Evolutionary conservation across 92 coral and sea anemone species (phyloP).

Genomic region (Meandrina meandrites): DNA sequence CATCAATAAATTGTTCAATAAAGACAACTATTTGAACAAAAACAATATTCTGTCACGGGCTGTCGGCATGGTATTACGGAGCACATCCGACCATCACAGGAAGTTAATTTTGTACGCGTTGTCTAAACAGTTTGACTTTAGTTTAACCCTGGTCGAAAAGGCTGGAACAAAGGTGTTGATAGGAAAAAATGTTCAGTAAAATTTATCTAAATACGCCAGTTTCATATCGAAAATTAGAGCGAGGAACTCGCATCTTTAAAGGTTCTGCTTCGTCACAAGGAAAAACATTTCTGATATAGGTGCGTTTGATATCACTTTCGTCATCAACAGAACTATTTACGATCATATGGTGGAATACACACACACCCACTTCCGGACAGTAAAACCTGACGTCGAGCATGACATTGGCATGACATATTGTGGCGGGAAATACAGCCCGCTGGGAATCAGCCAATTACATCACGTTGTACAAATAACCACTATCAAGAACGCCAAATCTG

Average conservation of each 20-base stretch:
- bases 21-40: background rate
- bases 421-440: conserved; percentile 43
- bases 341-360: background rate
- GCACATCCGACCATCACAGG: background rate
- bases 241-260: no score
- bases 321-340: conserved; percentile 13
- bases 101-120: background rate
- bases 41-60: background rate
- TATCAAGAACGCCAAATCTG: conserved; percentile 11
- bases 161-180: background rate
- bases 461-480: background rate
- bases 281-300: background rate
- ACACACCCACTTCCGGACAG: conserved; percentile 37
- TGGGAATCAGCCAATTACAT: conserved; percentile 30
- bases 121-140: background rate
- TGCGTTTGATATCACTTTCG: conserved; percentile 1
- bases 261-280: background rate
- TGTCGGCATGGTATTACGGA: background rate
- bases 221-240: background rate
- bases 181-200: background rate
- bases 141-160: background rate
- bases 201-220: background rate
- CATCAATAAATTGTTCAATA: background rate
- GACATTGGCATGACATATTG: conserved; percentile 7
- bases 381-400: conserved; percentile 11